A percentile compares a stretch with the other conserved stretches of the same genome.
These are phyloP conservation scores for Ricordea florida DNA, from an alignment of 92 coral and sea anemone species.

Conservation along the genomic window DNA sequence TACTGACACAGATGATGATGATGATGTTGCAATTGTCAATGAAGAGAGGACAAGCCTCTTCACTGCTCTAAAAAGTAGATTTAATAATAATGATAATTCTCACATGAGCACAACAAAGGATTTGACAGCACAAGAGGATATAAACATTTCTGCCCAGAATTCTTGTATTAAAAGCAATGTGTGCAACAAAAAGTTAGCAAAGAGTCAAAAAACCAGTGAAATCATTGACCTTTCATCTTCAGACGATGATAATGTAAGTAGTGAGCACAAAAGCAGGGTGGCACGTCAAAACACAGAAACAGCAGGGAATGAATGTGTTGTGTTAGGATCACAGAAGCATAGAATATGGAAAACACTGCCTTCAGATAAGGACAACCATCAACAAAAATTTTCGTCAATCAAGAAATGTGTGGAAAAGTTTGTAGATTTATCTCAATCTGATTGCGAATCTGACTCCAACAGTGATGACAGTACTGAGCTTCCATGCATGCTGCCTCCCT, in stretches of 20 bases:
- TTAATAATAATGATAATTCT: background rate
- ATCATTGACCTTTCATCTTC: constrained; percentile 65
- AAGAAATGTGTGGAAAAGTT: background rate
- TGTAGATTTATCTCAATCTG: background rate
- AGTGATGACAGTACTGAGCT: constrained; percentile 6
- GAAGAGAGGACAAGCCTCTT: constrained; percentile 39
- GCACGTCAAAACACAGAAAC: background rate
- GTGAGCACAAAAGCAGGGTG: background rate
- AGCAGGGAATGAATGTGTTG: background rate
- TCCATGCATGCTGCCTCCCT: constrained; percentile 16
- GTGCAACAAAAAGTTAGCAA: background rate
- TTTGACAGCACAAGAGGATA: background rate
- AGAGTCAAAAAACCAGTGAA: constrained; percentile 15
- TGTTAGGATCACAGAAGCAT: background rate
- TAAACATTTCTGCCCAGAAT: too few species aligned
- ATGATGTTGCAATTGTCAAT: constrained; percentile 8
- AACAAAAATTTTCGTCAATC: background rate
- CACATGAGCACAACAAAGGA: background rate
- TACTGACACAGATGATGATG: constrained; percentile 38
- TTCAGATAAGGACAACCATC: background rate
- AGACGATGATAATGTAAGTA: constrained; percentile 36
- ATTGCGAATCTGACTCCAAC: constrained; percentile 1
- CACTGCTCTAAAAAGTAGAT: constrained; percentile 13
- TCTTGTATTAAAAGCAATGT: background rate
- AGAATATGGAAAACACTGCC: background rate